Base-by-base conservation (phyloP, 92 coral and sea anemone species). In the Palythoa grandiflora region DNA sequence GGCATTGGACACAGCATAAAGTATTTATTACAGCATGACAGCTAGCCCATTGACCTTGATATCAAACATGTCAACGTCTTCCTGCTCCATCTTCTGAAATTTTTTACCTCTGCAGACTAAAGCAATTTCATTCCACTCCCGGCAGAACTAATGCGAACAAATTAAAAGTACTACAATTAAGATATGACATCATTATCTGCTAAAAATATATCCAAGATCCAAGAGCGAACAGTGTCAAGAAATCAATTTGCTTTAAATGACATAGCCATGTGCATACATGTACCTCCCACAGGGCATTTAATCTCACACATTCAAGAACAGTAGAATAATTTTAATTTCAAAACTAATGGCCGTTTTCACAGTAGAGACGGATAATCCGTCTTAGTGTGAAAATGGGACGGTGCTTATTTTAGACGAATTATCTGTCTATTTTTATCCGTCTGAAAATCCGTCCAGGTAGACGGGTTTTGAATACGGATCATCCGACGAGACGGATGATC, bases 111-210 rank as follows among this genome's bases (percentile, higher is more conserved):
- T 65, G 37, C 71, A 65, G 36, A 65, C 71, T 65, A 65, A n/a
- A 17, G 71, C 71, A n/a, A 65, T 65, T 65, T 65, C 71, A 15
- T 65, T 65, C 37, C 71, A 65, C 71, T 65, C 71, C 4, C 37
- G 36, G 71, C 71, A 65, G 71, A 65, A 21, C 71, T 65, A 65
- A 65, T 65, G 36, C n/a, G 71, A 65, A 65, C 71, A 65, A 65
- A 65, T 65, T 21, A 65, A 65, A 21, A 35, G 71, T 65, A 65
- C 37, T n/a, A 11, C 14, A 8, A 7, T 57, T 57, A 57, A 57
- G 12, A 17, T 57, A 1, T 57, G 63, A 57, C 71, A 65, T 11
- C 71, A n/a, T 65, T 65, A 15, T 65, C 10, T 17, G 16, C 6
- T 3, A 65, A 65, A 65, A 4, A 65, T 1, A 11, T 21, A 65